Evolutionary conservation across 2,797 vertebrate species (phyloP).

Genomic region (Buphagus erythrorhynchus): DNA sequence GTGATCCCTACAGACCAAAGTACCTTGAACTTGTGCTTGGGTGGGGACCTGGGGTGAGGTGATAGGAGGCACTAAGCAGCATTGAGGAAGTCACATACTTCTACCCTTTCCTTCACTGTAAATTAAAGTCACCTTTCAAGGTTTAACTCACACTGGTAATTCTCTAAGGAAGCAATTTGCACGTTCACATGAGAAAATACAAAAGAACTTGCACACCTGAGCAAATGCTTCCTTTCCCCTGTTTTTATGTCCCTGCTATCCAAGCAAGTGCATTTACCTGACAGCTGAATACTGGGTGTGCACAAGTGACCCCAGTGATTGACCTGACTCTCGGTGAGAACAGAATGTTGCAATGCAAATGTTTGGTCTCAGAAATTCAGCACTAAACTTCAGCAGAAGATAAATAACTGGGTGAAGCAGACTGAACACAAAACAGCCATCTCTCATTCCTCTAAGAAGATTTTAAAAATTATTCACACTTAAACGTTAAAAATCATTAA

Average conservation of each 20-base stretch:
- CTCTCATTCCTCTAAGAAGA: not conserved
- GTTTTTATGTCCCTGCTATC: not conserved
- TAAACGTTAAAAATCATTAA: not conserved
- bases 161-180: not conserved
- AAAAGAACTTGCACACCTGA: not conserved
- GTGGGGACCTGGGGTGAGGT: not conserved
- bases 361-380: not conserved
- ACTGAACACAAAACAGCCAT: not conserved
- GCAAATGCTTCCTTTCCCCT: not conserved
- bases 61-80: not conserved
- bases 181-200: not conserved
- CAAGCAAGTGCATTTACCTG: not conserved
- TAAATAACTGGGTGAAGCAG: not conserved
- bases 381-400: not conserved
- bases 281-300: not conserved
- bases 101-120: not conserved
- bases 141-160: not conserved
- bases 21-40: not conserved
- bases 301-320: not conserved
- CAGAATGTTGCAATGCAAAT: not conserved
- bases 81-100: fast-evolving
- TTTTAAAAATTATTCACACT: not conserved
- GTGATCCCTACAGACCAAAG: not conserved
- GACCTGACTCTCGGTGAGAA: not conserved
- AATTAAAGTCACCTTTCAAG: not conserved